phyloP scores from a whole-genome alignment of 2,888 invertebrate genomes.

The Papilio elwesi region DNA sequence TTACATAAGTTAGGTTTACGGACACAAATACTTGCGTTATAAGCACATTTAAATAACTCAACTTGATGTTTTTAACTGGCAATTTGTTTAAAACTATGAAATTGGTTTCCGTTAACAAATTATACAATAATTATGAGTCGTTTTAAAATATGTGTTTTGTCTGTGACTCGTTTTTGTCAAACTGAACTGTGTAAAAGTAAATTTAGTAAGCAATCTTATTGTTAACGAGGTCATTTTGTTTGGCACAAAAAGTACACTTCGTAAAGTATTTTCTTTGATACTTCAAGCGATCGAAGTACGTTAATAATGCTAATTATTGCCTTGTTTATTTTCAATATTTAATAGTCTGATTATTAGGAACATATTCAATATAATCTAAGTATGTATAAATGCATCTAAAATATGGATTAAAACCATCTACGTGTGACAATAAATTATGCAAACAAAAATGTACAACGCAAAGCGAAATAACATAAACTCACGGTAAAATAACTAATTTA shows the following conservation, averaged over 20 bases:
- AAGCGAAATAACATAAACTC: conserved; percentile 1
- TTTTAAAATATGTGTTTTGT: not conserved
- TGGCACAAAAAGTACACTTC: conserved; percentile 12
- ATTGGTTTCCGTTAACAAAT: not conserved
- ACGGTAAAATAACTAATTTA: conserved; percentile 9
- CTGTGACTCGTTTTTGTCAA: no score
- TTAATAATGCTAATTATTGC: not conserved
- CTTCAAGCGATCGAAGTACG: not conserved
- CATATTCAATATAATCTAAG: conserved; percentile 17
- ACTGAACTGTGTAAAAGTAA: not conserved
- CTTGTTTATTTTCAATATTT: not conserved
- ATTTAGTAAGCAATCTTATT: not conserved
- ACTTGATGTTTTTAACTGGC: no score
- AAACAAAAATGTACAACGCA: conserved; percentile 22
- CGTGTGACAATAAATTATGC: conserved; percentile 31
- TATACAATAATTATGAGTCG: not conserved
- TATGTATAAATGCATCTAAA: conserved; percentile 50
- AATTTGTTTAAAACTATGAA: no score
- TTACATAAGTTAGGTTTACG: no score
- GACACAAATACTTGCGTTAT: no score
- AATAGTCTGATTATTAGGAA: not conserved
- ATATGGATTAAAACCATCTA: conserved; percentile 35
- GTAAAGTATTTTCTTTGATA: not conserved
- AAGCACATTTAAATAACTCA: no score
- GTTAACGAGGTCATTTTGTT: conserved; percentile 6